Base-by-base conservation (phyloP, 2,113 vertebrate genomes). In the Sinocyclocheilus anophthalmus region DNA sequence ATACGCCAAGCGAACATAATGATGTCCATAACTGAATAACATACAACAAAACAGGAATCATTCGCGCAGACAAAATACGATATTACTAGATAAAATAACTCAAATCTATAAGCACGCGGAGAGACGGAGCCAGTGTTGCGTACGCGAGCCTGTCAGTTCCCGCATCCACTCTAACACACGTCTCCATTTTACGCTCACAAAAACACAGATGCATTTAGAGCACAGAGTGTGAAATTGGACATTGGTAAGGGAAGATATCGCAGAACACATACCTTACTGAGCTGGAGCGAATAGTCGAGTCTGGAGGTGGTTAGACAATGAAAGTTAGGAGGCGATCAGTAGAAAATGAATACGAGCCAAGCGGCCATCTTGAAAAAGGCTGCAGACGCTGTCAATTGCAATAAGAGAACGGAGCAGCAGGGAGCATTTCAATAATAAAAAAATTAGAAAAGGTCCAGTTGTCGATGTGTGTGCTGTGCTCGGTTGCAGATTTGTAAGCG, bases 281-380 rank as follows among this genome's bases (percentile, higher is more conserved):
- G 95, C 87, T 89, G 94, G 92, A 90, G 93, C 92, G 89, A 93
- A 94, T 94, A 91, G 93, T 90, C 73, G 93, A 92, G 93, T 94
- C 89, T 91, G 88, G 94, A 92, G 93, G 93, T 94, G 96, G 93
- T 93, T 91, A 97, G 96, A 98, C 97, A 98, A 98, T 98, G 97
- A 98, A 98, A 98, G 96, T 98, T 98, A 96, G 94, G 96, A 96
- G 95, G 96, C 96, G 96, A 96, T 98, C 97, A 98, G 96, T 95
- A 98, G 96, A 96, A 96, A 96, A 96, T 96, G 97, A 97, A 97
- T 95, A 96, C 95, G 96, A 98, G 96, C 96, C 95, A 96, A 97
- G 97, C 97, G 97, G 98, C 98, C 98, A 99, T 99, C 97, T 99
- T 99, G 98, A 96, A 97, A 96, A 95, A 96, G 97, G 96, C 97